Evolutionary conservation across 2,797 vertebrate genomes (phyloP).

Genomic region (Hydrolagus colliei): DNA sequence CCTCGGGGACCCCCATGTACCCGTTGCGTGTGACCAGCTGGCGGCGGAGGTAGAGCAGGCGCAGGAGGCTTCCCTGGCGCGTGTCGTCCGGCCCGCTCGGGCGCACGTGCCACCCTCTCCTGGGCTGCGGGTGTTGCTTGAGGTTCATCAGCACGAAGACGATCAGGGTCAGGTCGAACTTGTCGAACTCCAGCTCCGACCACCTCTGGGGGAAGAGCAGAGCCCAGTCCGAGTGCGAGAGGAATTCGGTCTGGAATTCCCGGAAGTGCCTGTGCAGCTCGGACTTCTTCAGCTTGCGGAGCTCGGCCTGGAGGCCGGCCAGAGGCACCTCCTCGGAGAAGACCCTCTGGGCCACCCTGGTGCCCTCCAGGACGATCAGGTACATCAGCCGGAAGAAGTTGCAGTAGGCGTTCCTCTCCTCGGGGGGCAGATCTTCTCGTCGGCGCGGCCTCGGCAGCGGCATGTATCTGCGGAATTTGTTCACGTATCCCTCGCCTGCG

Average conservation of each 20-base stretch:
- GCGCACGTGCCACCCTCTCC: background rate
- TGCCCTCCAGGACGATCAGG: slow-evolving; percentile 10
- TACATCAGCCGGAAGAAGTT: slow-evolving; percentile 29
- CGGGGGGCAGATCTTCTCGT: background rate
- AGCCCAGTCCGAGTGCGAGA: slow-evolving; percentile 6
- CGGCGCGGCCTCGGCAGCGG: background rate
- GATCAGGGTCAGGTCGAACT: slow-evolving; percentile 6
- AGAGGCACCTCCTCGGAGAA: background rate
- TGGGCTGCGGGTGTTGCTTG: background rate
- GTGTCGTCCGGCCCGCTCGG: background rate
- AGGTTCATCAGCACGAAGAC: slow-evolving; percentile 14
- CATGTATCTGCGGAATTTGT: slow-evolving; percentile 10
- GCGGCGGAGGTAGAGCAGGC: background rate
- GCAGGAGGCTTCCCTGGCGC: background rate
- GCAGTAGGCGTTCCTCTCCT: slow-evolving; percentile 18
- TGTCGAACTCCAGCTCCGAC: slow-evolving; percentile 4
- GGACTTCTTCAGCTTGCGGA: background rate
- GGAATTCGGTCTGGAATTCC: background rate
- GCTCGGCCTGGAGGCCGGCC: background rate
- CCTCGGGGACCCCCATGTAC: background rate
- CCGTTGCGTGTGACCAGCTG: background rate
- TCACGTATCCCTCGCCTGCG: background rate
- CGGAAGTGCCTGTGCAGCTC: slow-evolving; percentile 15
- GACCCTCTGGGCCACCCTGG: background rate
- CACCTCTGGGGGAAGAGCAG: background rate